A percentile compares a stretch with the other conserved stretches of the same genome.
These are phyloP conservation scores for Morone chrysops DNA, from an alignment of 2,113 vertebrate genomes.

Conservation along the genomic window DNA sequence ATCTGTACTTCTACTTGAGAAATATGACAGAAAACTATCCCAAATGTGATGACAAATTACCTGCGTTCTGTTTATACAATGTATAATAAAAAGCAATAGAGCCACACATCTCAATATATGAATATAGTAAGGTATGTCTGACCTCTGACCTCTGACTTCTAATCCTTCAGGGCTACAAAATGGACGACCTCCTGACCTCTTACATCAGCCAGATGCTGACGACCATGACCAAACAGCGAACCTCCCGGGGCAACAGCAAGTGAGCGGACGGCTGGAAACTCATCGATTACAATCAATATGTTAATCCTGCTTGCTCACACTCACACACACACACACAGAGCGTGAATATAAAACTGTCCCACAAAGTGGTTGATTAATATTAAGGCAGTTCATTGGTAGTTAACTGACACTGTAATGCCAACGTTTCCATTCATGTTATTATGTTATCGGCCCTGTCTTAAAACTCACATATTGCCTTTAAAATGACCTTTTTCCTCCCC, in stretches of 20 bases:
- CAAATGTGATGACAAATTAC: too few relatives aligned
- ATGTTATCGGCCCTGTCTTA: constrained; percentile 58
- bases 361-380: not conserved
- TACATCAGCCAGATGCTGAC: constrained; percentile 99
- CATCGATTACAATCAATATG: constrained; percentile 8
- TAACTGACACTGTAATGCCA: constrained; percentile 19
- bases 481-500: constrained; percentile 10
- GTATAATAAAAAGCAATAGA: too few relatives aligned
- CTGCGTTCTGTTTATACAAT: too few relatives aligned
- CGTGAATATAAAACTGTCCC: not conserved
- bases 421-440: constrained; percentile 19
- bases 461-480: constrained; percentile 77
- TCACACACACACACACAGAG: not conserved
- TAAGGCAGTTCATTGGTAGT: not conserved
- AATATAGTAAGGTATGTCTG: not conserved
- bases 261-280: constrained; percentile 70
- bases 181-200: constrained; percentile 98
- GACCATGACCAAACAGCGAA: constrained; percentile 95
- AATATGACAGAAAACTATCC: too few relatives aligned
- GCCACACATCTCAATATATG: not conserved
- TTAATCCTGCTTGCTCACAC: not conserved
- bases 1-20: too few relatives aligned
- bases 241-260: constrained; percentile 87
- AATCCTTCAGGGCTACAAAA: constrained; percentile 93
- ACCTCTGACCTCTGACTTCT: constrained; percentile 1